These are phyloP conservation scores for Fistularia commersonii DNA, from an alignment of 2,797 vertebrate species.

Conservation along the genomic window DNA sequence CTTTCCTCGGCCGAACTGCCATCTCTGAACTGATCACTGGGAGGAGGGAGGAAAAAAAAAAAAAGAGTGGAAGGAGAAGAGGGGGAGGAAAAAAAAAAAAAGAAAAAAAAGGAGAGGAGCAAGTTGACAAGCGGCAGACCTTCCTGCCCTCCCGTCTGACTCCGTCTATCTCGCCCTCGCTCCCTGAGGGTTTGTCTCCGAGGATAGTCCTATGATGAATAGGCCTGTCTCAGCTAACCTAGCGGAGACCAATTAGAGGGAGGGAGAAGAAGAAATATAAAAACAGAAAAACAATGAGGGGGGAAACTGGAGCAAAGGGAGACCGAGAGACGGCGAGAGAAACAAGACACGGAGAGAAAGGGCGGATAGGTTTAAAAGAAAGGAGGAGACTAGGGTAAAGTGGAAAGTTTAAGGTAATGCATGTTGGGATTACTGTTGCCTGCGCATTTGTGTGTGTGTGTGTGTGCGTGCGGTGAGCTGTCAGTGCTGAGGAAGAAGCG, in stretches of 20 bases:
- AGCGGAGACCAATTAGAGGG: constrained; percentile 94
- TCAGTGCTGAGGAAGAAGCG: constrained; percentile 60
- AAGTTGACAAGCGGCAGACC: constrained; percentile 73
- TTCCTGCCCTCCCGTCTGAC: constrained; percentile 68
- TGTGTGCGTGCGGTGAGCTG: constrained; percentile 45
- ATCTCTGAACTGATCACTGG: constrained; percentile 38
- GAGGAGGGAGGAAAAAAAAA: constrained; percentile 18
- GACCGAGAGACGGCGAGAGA: constrained; percentile 13
- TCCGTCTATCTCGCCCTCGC: constrained; percentile 61
- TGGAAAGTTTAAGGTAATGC: constrained; percentile 47
- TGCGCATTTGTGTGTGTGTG: constrained; percentile 21
- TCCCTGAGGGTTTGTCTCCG: constrained; percentile 89
- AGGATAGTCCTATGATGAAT: constrained; percentile 97
- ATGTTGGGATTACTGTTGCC: constrained; percentile 23
- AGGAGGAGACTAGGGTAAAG: constrained; percentile 36
- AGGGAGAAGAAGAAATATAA: constrained; percentile 25
- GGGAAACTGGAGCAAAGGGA: constrained; percentile 70
- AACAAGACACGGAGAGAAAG: constrained; percentile 25
- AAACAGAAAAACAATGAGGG: constrained; percentile 45
- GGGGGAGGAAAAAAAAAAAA: constrained; percentile 21
- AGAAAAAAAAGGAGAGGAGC: constrained; percentile 36
- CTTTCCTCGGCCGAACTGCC: constrained; percentile 53
- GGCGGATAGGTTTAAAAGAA: constrained; percentile 49
- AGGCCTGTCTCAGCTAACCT: constrained; percentile 96
- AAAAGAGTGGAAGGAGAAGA: constrained; percentile 36